Conservation (phyloP, 2,888 invertebrate genomes). For the Thereva unica region DNA sequence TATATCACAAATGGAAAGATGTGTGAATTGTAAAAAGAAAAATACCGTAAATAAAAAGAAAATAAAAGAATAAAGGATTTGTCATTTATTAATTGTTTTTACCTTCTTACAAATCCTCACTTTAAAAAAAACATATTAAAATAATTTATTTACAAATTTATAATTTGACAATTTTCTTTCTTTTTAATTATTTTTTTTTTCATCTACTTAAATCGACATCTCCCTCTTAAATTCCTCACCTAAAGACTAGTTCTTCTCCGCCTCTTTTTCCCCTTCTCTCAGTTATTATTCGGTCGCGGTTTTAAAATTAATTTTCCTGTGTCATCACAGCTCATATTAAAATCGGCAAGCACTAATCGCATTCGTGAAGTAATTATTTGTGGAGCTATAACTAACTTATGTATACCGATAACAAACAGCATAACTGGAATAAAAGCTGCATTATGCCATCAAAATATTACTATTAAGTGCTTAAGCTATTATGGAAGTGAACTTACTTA, state of each 20-base stretch:
- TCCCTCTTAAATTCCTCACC: neutral
- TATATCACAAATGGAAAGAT: constrained; percentile 8
- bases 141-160: too few relatives aligned
- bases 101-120: neutral
- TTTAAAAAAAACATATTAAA: too few relatives aligned
- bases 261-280: constrained; percentile 35
- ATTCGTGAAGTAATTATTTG: constrained; percentile 93
- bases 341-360: constrained; percentile 86
- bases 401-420: constrained; percentile 89
- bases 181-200: too few relatives aligned
- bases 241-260: constrained; percentile 29
- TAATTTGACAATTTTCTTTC: too few relatives aligned
- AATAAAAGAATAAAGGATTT: constrained; percentile 19
- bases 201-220: too few relatives aligned
- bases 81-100: constrained; percentile 13
- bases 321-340: constrained; percentile 98
- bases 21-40: constrained; percentile 23
- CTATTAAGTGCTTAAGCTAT: neutral
- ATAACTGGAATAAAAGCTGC: constrained; percentile 64
- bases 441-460: constrained; percentile 16
- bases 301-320: constrained; percentile 93
- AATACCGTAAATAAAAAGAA: constrained; percentile 17
- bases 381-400: constrained; percentile 94
- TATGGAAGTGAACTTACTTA: constrained; percentile 65
- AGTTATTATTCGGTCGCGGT: constrained; percentile 69